Percentiles rank a stretch among this genome's conserved stretches.
phyloP scores from a whole-genome alignment of 2,797 vertebrate genomes.

The Champsocephalus gunnari region DNA sequence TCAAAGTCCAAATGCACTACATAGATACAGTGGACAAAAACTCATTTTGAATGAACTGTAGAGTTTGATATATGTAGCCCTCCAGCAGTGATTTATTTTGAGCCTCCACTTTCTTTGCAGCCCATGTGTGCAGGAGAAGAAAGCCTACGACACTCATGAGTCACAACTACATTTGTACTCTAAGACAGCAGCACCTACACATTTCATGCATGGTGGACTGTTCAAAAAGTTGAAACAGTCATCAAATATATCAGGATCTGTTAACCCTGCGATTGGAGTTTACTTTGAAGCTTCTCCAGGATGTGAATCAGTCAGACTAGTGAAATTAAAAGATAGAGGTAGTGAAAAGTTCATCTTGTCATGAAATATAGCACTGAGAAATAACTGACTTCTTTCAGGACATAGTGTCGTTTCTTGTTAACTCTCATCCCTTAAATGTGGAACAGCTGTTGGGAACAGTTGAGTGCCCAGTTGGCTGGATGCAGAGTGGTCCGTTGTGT shows the following conservation, averaged over 20 bases:
- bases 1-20: constrained; percentile 69
- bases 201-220: constrained; percentile 58
- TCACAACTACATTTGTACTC: constrained; percentile 75
- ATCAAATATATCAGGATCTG: constrained; percentile 64
- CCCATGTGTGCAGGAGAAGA: constrained; percentile 24
- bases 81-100: constrained; percentile 76
- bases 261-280: constrained; percentile 23
- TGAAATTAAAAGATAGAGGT: constrained; percentile 38
- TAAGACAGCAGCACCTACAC: constrained; percentile 63
- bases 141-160: constrained; percentile 72
- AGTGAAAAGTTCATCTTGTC: constrained; percentile 57
- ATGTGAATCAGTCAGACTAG: constrained; percentile 32
- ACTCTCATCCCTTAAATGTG: constrained; percentile 62
- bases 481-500: constrained; percentile 61
- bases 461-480: constrained; percentile 67
- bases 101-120: constrained; percentile 62
- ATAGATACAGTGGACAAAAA: constrained; percentile 70
- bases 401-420: constrained; percentile 45
- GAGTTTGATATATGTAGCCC: constrained; percentile 76
- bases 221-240: constrained; percentile 66
- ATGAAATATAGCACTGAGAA: constrained; percentile 26
- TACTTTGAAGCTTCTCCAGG: constrained; percentile 31
- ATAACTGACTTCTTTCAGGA: constrained; percentile 48
- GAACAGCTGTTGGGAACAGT: constrained; percentile 73
- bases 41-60: constrained; percentile 73